Conservation (phyloP, 2,113 vertebrate species). For the Cephalopholis sonnerati region DNA sequence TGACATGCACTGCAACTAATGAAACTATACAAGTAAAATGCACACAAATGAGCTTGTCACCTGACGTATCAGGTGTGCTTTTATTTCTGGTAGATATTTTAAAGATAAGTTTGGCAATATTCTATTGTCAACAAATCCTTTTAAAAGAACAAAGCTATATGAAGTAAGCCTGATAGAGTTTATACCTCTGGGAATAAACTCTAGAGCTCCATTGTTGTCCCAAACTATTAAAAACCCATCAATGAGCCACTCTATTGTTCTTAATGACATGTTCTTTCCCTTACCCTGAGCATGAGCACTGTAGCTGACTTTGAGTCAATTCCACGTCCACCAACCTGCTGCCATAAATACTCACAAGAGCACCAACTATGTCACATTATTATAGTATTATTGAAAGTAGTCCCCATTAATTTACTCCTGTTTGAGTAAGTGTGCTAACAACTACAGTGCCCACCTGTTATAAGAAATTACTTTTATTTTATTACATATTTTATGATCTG, state of each 20-base stretch:
- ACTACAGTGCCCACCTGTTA: too few relatives aligned
- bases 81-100: background rate
- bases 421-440: background rate
- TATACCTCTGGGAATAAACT: background rate
- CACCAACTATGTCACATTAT: background rate
- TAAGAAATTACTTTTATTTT: too few relatives aligned
- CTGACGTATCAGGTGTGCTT: background rate
- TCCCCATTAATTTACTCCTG: background rate
- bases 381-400: background rate
- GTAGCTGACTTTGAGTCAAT: background rate
- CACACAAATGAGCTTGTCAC: background rate
- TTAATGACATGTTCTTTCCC: background rate
- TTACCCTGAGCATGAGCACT: background rate
- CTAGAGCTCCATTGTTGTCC: background rate
- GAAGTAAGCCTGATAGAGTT: background rate
- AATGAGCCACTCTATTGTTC: background rate
- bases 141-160: background rate
- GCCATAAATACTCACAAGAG: background rate
- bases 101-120: background rate
- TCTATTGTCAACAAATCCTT: background rate
- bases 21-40: background rate
- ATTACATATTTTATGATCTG: too few relatives aligned
- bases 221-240: background rate
- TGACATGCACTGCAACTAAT: background rate
- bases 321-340: background rate